Evolutionary conservation across 2,888 invertebrate species (phyloP).

Genomic region (Parascotia fuliginaria): DNA sequence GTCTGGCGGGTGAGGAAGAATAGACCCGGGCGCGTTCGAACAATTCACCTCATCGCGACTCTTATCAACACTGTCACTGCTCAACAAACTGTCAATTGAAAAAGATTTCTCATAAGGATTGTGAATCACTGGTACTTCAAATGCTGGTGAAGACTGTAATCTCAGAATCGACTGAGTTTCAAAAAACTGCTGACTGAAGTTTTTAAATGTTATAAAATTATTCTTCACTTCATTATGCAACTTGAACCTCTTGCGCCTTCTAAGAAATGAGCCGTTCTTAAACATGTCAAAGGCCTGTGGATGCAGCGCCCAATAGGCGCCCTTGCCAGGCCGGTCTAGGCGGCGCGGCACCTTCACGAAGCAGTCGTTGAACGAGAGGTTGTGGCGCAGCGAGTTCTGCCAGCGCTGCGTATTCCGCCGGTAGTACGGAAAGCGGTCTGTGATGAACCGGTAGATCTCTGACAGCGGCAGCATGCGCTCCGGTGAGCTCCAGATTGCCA

Average conservation of each 20-base stretch:
- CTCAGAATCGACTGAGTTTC: slow-evolving; percentile 54
- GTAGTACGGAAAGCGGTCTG: slow-evolving; percentile 95
- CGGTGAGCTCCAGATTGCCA: slow-evolving; percentile 96
- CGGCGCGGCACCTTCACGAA: slow-evolving; percentile 95
- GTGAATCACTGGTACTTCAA: slow-evolving; percentile 43
- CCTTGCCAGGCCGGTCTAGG: slow-evolving; percentile 93
- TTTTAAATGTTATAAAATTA: slow-evolving; percentile 83
- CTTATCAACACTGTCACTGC: slow-evolving; percentile 85
- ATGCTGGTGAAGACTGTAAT: slow-evolving; percentile 47
- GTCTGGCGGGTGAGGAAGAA: slow-evolving; percentile 47
- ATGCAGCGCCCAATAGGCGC: slow-evolving; percentile 94
- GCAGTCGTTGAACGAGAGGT: slow-evolving; percentile 98
- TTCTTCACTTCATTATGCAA: slow-evolving; percentile 88
- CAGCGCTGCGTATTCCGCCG: slow-evolving; percentile 94
- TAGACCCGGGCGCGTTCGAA: slow-evolving; percentile 27
- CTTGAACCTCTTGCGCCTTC: slow-evolving; percentile 94
- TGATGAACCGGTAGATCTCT: slow-evolving; percentile 90
- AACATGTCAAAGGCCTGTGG: slow-evolving; percentile 95
- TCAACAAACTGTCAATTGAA: slow-evolving; percentile 94
- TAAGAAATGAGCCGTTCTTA: slow-evolving; percentile 94
- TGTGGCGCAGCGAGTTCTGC: slow-evolving; percentile 94
- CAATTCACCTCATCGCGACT: slow-evolving; percentile 42
- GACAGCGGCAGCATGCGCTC: slow-evolving; percentile 96
- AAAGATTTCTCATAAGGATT: slow-evolving; percentile 88
- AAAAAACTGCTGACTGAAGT: slow-evolving; percentile 87